These are phyloP conservation scores for Drosophila hydei DNA, from an alignment of 1,140 invertebrate species.

Conservation along the genomic window DNA sequence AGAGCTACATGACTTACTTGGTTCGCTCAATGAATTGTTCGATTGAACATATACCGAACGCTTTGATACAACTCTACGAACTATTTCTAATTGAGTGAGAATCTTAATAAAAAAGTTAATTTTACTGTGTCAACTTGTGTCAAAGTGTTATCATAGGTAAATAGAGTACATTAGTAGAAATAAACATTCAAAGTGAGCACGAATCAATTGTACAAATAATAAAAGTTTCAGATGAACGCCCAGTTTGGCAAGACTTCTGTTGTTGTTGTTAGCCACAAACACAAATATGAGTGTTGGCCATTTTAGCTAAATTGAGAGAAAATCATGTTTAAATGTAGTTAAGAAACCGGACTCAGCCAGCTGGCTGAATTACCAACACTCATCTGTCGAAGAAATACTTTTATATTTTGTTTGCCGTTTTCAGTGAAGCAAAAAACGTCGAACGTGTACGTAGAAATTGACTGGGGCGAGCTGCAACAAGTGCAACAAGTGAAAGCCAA, in stretches of 20 bases:
- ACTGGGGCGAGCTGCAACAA: conserved; percentile 50
- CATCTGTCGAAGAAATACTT: conserved; percentile 42
- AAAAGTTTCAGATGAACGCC: conserved; percentile 34
- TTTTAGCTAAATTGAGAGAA: conserved; percentile 30
- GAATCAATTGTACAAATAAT: background rate
- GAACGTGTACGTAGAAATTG: conserved; percentile 32
- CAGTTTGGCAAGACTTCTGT: conserved; percentile 54
- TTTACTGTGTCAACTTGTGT: conserved; percentile 4
- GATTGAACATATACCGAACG: conserved; percentile 21
- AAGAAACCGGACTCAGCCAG: conserved; percentile 51
- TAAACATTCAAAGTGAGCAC: background rate
- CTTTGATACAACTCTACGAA: background rate
- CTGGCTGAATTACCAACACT: conserved; percentile 22
- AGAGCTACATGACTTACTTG: conserved; percentile 1
- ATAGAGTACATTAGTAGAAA: background rate
- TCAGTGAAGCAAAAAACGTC: conserved; percentile 57
- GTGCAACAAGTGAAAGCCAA: conserved; percentile 74
- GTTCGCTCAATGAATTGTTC: conserved; percentile 15
- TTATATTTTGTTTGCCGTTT: conserved; percentile 67
- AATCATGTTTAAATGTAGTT: conserved; percentile 5
- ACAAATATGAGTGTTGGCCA: conserved; percentile 29
- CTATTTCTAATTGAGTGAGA: conserved; percentile 13
- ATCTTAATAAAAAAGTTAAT: conserved; percentile 34
- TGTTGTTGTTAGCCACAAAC: conserved; percentile 37
- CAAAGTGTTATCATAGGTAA: conserved; percentile 45